These are phyloP conservation scores for Elgaria multicarinata DNA, from an alignment of 2,113 vertebrate species.

Conservation along the genomic window DNA sequence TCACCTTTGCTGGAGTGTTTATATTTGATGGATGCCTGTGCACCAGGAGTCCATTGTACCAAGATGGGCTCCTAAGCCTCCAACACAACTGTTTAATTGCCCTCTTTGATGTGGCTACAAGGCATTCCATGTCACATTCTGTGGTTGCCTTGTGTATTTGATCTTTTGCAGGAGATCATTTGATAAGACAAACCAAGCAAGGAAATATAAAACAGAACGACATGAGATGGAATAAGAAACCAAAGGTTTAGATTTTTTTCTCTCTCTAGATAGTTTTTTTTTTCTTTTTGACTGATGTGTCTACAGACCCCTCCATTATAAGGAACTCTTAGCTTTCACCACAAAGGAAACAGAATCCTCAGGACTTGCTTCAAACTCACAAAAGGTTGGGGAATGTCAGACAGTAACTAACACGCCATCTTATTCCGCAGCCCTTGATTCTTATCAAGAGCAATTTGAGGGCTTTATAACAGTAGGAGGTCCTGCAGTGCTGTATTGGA, in stretches of 20 bases:
- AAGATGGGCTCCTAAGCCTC: slow-evolving; percentile 21
- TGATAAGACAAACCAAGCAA: slow-evolving; percentile 17
- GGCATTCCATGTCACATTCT: slow-evolving; percentile 26
- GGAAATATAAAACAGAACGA: slow-evolving; percentile 32
- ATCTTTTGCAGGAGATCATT: slow-evolving; percentile 37
- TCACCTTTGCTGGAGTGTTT: not conserved
- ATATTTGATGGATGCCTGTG: not conserved
- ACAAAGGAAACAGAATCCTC: slow-evolving; percentile 8
- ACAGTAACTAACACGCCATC: slow-evolving; percentile 18
- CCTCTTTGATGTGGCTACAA: slow-evolving; percentile 24
- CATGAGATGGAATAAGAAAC: slow-evolving; percentile 21
- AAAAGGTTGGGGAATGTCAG: slow-evolving; percentile 16
- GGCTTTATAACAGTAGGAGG: not conserved
- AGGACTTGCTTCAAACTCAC: slow-evolving; percentile 10
- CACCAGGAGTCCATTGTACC: slow-evolving; percentile 9
- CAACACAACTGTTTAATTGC: slow-evolving; percentile 24
- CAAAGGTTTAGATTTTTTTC: slow-evolving; percentile 8
- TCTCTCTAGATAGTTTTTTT: not conserved
- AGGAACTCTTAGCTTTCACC: slow-evolving; percentile 21
- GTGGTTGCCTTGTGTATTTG: slow-evolving; percentile 17
- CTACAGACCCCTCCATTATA: not conserved
- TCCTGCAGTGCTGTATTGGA: not conserved
- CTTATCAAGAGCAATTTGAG: slow-evolving; percentile 15
- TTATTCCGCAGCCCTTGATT: slow-evolving; percentile 3
- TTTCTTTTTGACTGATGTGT: not conserved